phyloP scores from a whole-genome alignment of 2,797 vertebrate genomes.

The Phoxinus dragarum region DNA sequence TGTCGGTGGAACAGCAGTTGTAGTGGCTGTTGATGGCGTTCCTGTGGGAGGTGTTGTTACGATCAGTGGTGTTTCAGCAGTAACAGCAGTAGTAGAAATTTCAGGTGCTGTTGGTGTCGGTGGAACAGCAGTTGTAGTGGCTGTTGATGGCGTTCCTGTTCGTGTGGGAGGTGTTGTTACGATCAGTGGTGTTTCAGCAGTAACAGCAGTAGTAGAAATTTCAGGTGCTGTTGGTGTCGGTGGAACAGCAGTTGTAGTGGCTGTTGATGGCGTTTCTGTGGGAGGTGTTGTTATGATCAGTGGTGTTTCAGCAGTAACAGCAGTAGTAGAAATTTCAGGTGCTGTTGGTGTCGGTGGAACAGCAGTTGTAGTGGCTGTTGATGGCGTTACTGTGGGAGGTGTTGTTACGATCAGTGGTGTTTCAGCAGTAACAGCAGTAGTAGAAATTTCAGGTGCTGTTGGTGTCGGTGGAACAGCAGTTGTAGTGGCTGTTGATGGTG shows the following conservation, averaged over 20 bases:
- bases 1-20: background rate
- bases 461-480: background rate
- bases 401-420: background rate
- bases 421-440: background rate
- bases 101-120: background rate
- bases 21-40: too few species aligned
- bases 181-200: background rate
- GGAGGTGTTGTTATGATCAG: accelerated
- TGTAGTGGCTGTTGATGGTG: background rate
- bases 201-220: background rate
- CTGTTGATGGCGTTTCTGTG: too few species aligned
- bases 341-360: background rate
- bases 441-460: background rate
- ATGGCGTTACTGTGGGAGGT: background rate
- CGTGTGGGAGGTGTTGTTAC: too few species aligned
- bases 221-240: background rate
- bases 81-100: background rate
- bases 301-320: too few species aligned
- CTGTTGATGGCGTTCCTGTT: background rate
- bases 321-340: background rate
- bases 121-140: background rate
- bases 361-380: background rate
- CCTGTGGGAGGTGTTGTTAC: too few species aligned
- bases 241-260: background rate
- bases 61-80: too few species aligned